Evolutionary conservation across 2,888 invertebrate genomes (phyloP).

Genomic region (Eledone cirrhosa): DNA sequence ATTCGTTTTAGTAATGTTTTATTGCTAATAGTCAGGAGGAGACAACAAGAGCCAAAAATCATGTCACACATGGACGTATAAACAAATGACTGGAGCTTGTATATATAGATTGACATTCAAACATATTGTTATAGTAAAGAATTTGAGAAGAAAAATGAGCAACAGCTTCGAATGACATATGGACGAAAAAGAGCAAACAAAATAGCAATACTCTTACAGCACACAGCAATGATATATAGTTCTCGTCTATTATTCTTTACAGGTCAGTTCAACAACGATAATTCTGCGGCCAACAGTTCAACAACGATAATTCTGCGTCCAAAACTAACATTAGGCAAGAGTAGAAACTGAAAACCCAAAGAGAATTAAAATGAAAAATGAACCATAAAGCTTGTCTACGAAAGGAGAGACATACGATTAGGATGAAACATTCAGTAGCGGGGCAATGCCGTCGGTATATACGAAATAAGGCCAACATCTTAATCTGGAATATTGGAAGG

Average conservation of each 20-base stretch:
- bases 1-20: neutral
- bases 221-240: no score
- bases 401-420: no score
- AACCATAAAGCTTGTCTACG: no score
- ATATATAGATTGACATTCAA: neutral
- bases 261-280: slow-evolving; percentile 3
- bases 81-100: slow-evolving; percentile 21
- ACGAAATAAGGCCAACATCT: no score
- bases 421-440: no score
- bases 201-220: neutral
- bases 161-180: slow-evolving; percentile 18
- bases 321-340: neutral
- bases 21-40: slow-evolving; percentile 21
- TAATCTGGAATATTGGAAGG: no score
- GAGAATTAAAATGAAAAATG: neutral
- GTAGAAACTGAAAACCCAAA: neutral
- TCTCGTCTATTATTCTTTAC: neutral
- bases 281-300: neutral
- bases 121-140: neutral
- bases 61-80: slow-evolving; percentile 25
- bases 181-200: neutral
- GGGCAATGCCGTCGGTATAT: no score
- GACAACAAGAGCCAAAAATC: slow-evolving; percentile 24
- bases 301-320: neutral
- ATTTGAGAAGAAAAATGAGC: neutral